Base-by-base conservation (phyloP, 2,888 invertebrate species). In the Hydraecia micacea region DNA sequence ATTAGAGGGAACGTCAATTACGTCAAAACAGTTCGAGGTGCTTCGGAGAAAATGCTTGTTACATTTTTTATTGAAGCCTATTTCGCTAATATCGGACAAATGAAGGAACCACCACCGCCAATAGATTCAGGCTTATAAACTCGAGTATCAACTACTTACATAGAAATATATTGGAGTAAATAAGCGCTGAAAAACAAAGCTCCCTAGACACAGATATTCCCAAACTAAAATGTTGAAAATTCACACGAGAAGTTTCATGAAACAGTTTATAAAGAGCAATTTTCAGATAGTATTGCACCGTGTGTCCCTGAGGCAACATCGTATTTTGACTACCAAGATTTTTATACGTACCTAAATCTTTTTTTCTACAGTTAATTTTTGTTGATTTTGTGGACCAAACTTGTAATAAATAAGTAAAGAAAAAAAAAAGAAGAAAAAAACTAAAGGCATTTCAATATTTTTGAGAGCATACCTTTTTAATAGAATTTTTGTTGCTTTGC, bases 161-260 rank as follows among this genome's bases (percentile, higher is more conserved):
- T 25, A 25, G 8, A 32, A 68, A 28, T 15, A 18, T 79, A 46
- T 60, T 73, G 36, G 5, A 55, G 32, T 72, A 13, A 49, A 70
- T 70, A 52, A 70, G n/a, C 36, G 58, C 39, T 79, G 32, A 52
- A 60, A 32, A 32, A 71, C 49, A 39, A 73, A 82, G 11, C 32
- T 55, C 77, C 65, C 73, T 8, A 71, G 70, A 49, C 49, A 73
- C 65, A 58, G 32, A 62, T 63, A 46, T 52, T 70, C 65, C 73
- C 39, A 15, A 71, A 75, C 28, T 63, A 82, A 49, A 58, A 60
- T 39, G 28, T n/a, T 60, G 32, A 70, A 73, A 80, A 71, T 62
- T 55, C 46, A 55, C 42, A 36, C 15, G 67, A 71, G 28, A 52
- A 55, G 46, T 52, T 63, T 32, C 32, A 63, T 52, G 52, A 39